phyloP scores from a whole-genome alignment of 2,888 invertebrate species.

The Scrobipalpa atriplicella region DNA sequence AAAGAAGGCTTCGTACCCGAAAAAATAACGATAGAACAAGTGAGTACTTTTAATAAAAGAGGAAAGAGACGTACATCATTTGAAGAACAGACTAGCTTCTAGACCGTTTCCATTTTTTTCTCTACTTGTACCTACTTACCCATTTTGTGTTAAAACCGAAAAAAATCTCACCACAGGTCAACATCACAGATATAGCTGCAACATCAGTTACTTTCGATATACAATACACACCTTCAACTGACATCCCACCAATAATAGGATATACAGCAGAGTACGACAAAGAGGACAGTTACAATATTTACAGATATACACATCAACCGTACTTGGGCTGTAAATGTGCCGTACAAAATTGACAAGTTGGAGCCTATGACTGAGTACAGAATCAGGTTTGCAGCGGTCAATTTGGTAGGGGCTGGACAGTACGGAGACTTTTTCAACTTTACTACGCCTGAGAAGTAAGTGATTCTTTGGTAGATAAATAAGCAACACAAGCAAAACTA shows the following conservation, averaged over 20 bases:
- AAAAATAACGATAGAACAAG: slow-evolving; percentile 34
- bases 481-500: too few species aligned
- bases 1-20: slow-evolving; percentile 59
- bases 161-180: slow-evolving; percentile 45
- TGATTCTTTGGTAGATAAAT: slow-evolving; percentile 29
- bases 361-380: slow-evolving; percentile 61
- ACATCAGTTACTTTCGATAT: slow-evolving; percentile 61
- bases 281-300: slow-evolving; percentile 53
- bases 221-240: slow-evolving; percentile 40
- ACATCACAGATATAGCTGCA: slow-evolving; percentile 47
- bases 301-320: slow-evolving; percentile 66
- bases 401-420: slow-evolving; percentile 59
- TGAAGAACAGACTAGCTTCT: too few species aligned
- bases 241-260: slow-evolving; percentile 59
- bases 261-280: slow-evolving; percentile 67
- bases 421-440: slow-evolving; percentile 56
- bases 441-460: slow-evolving; percentile 67
- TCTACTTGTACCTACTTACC: too few species aligned
- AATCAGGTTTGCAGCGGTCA: slow-evolving; percentile 66
- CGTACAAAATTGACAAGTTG: slow-evolving; percentile 60
- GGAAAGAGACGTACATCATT: background rate
- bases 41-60: background rate
- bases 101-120: too few species aligned
- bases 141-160: too few species aligned
- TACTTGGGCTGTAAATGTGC: slow-evolving; percentile 64